These are phyloP conservation scores for Sylvicola cinctus DNA, from an alignment of 2,888 invertebrate genomes.

Conservation along the genomic window DNA sequence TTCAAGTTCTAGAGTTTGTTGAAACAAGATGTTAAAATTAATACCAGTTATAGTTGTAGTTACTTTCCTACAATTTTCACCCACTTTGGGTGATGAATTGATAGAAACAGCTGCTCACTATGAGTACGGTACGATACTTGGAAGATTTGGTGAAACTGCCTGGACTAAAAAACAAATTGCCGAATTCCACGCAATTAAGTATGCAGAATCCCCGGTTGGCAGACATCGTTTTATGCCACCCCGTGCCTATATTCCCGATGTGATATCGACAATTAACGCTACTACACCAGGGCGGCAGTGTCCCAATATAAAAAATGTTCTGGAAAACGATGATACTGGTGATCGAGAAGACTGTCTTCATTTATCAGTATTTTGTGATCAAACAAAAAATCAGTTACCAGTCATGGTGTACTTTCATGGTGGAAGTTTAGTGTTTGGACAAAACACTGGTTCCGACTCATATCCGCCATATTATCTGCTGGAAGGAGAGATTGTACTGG, in stretches of 20 bases:
- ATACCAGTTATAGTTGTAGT: too few relatives aligned
- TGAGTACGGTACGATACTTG: too few relatives aligned
- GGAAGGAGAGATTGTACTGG: slow-evolving; percentile 28
- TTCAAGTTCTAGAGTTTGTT: too few relatives aligned
- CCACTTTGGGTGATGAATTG: too few relatives aligned
- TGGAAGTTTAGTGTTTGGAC: slow-evolving; percentile 22
- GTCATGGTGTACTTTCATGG: slow-evolving; percentile 26
- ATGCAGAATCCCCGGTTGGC: slow-evolving; percentile 18
- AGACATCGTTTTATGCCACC: slow-evolving; percentile 17
- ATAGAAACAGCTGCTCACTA: too few relatives aligned
- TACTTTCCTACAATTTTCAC: too few relatives aligned
- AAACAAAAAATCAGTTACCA: too few relatives aligned
- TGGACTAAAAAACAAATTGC: slow-evolving; percentile 18
- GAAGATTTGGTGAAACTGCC: too few relatives aligned
- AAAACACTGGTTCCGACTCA: slow-evolving; percentile 19
- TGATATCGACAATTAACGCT: slow-evolving; percentile 14
- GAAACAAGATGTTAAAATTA: too few relatives aligned
- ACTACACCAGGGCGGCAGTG: slow-evolving; percentile 9
- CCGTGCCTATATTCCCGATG: slow-evolving; percentile 13
- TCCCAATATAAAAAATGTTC: too few relatives aligned
- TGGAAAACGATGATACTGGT: too few relatives aligned
- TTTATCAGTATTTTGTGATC: slow-evolving; percentile 15
- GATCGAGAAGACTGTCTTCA: slow-evolving; percentile 22
- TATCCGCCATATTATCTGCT: slow-evolving; percentile 23
- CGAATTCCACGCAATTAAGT: slow-evolving; percentile 22